A percentile compares a stretch with the other conserved stretches of the same genome.
phyloP scores from a whole-genome alignment of 1,140 invertebrate species.

The Cyclina sinensis region DNA sequence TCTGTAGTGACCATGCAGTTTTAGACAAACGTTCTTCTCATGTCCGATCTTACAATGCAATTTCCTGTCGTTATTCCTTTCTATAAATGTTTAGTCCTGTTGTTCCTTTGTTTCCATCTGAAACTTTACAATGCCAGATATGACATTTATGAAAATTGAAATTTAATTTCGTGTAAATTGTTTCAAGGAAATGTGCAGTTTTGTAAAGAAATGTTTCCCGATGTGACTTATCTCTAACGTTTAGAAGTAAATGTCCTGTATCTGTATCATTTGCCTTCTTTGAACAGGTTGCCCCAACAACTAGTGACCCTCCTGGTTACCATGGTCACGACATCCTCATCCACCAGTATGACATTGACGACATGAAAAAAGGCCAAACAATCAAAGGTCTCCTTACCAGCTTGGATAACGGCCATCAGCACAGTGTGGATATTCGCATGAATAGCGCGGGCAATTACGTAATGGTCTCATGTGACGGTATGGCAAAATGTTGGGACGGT shows the following conservation, averaged over 20 bases:
- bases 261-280: background rate
- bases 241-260: background rate
- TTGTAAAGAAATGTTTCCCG: too few relatives aligned
- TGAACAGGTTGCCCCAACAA: conserved; percentile 52
- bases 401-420: conserved; percentile 48
- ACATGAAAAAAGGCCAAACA: conserved; percentile 45
- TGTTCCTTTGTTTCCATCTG: too few relatives aligned
- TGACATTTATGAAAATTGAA: too few relatives aligned
- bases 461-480: conserved; percentile 55
- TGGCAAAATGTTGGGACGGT: conserved; percentile 60
- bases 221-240: too few relatives aligned
- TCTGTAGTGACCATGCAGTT: too few relatives aligned
- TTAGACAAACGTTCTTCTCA: too few relatives aligned
- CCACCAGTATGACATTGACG: conserved; percentile 53
- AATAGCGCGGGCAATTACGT: conserved; percentile 23
- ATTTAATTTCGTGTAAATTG: too few relatives aligned
- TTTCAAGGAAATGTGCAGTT: too few relatives aligned
- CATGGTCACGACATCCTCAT: conserved; percentile 52
- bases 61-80: too few relatives aligned
- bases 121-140: too few relatives aligned
- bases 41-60: too few relatives aligned
- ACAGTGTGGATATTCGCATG: conserved; percentile 55
- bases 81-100: background rate
- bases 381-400: conserved; percentile 44
- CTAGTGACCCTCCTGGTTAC: conserved; percentile 59